Conservation (phyloP, 1,140 invertebrate genomes). For the Orchesella cincta region DNA sequence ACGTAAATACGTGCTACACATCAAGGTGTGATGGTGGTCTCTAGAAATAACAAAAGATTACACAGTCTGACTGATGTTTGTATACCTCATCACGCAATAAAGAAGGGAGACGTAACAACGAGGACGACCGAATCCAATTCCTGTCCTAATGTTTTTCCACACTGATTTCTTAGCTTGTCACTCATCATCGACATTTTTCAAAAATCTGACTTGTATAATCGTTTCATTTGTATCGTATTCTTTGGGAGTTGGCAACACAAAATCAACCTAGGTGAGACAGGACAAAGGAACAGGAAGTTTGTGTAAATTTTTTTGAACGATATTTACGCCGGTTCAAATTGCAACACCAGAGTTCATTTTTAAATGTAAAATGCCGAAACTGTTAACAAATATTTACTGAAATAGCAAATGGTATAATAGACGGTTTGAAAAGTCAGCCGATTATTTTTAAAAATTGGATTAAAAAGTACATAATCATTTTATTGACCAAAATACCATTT, state of each 20-base stretch:
- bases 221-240: not conserved
- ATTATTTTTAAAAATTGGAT: no score
- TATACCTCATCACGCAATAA: constrained; percentile 14
- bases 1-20: no score
- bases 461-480: no score
- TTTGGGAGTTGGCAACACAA: not conserved
- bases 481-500: no score
- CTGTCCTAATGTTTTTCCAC: constrained; percentile 2
- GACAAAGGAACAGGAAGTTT: constrained; percentile 12
- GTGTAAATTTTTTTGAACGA: not conserved
- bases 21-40: not conserved
- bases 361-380: no score
- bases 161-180: constrained; percentile 35
- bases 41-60: not conserved
- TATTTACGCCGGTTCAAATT: no score
- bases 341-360: no score
- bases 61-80: not conserved
- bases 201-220: constrained; percentile 24
- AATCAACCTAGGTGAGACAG: not conserved
- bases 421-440: no score
- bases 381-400: no score
- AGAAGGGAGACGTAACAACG: not conserved
- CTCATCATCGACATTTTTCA: constrained; percentile 37
- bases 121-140: constrained; percentile 6
- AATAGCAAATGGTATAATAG: no score